A percentile compares a stretch with the other conserved stretches of the same genome.
Conservation (phyloP, 2,888 invertebrate species). For the Parthenolecanium corni region DNA sequence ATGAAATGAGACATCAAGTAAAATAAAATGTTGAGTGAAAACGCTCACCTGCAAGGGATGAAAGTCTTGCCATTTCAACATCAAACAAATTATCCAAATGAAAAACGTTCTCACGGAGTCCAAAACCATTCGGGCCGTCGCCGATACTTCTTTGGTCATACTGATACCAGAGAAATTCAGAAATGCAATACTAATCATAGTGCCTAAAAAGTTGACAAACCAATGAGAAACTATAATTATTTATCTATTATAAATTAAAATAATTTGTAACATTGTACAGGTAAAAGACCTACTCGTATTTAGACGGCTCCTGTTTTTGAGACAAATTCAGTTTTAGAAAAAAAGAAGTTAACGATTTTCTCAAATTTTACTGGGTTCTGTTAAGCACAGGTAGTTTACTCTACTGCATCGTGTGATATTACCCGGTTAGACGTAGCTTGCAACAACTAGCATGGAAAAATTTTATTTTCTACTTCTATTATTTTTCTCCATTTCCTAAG, state of each 20-base stretch:
- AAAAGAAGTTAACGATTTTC: no score
- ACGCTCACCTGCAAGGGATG: constrained; percentile 55
- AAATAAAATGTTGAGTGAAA: not conserved
- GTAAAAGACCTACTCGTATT: not conserved
- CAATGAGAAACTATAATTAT: no score
- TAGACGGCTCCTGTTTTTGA: not conserved
- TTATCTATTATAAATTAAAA: not conserved
- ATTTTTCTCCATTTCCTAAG: no score
- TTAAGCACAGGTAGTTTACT: no score
- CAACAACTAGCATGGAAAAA: no score
- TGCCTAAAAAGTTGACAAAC: constrained; percentile 45
- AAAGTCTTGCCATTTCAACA: constrained; percentile 65
- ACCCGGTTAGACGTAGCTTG: no score
- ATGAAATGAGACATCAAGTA: not conserved
- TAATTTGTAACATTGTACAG: no score
- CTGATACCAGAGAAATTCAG: constrained; percentile 87
- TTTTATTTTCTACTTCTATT: no score
- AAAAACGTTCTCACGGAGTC: constrained; percentile 79
- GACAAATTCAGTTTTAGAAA: no score
- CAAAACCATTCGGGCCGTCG: constrained; percentile 79
- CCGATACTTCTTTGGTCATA: constrained; percentile 85
- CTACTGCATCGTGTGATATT: no score
- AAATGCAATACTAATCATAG: constrained; percentile 75
- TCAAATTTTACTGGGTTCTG: no score
- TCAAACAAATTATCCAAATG: constrained; percentile 75